Base-by-base conservation (phyloP, 2,888 invertebrate species). In the Lepetodrilus schrolli region DNA sequence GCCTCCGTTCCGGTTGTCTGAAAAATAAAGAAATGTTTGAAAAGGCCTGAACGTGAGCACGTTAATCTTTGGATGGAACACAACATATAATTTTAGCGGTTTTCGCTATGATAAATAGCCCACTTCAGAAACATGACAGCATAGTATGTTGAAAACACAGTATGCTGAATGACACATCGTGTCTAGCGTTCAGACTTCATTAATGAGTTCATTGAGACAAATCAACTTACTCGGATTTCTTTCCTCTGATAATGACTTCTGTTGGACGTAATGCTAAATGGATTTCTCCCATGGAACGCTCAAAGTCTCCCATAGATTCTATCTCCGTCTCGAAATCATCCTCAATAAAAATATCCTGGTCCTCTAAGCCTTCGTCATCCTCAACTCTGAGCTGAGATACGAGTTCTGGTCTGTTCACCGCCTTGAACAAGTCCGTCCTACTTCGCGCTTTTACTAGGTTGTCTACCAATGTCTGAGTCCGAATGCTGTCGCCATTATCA, bases 221-320 rank as follows among this genome's bases (percentile, higher is more conserved):
- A 38, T 4, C 17, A n/a, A 51, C 58, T 30, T 58, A 58, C 58
- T 58, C 58, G 17, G 26, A n/a, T 34, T 58, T 58, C 17, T 34
- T 23, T 5, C 58, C 17, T 17, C 58, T 58, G 17, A 30, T 58
- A 1, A 34, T 23, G 17, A 58, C 10, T 7, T 58, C 58, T 17
- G 17, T 43, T 30, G 58, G 58, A n/a, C 58, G 10, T 17, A 58
- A 26, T 58, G 58, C 58, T 4, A 58, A 34, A 30, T 58, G 58
- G 30, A 58, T 58, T 17, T 58, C 58, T 3, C 58, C 58, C 58
- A 58, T 58, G 2, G 58, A 58, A 30, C 58, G 58, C 58, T 58
- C 58, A n/a, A 58, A 58, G 21, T 58, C 58, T 0, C 58, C 58
- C 13, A 58, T 58, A n/a, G 58, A 30, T 30, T 58, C 58, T 17